Evolutionary conservation across 92 coral and sea anemone species (phyloP), one percentile per base, ranked within the genome.

Genomic region (Anthopleura xanthogrammica): DNA sequence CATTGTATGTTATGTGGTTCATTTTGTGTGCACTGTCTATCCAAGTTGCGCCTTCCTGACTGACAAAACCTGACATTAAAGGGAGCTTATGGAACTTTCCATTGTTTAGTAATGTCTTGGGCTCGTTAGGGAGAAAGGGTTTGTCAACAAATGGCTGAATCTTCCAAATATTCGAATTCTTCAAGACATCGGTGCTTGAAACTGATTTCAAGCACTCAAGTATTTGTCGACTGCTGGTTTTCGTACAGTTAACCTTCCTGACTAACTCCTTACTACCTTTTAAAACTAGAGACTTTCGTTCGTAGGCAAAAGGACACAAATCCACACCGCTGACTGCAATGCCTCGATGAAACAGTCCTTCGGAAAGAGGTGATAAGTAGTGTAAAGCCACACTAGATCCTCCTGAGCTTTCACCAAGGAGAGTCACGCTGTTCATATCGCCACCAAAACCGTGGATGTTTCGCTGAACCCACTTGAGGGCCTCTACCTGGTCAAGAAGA

Each of bases 281-380:
- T 7, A 78, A 22, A 19, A 92, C 94, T 6, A 3, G 58, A 60
- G 85, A 77, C 12, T 82, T 79, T 16, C 84, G 85, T 7, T 71
- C 56, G 60, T 74, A 75, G 42, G 94, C 94, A 79, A 89, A 92
- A 39, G 95, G 95, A 29, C 84, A 86, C 43, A 92, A 68, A 50
- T 92, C 95, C 3, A 86, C 91, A 3, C 95, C 95, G 48, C 95
- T 92, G 39, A 90, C 90, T 22, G 90, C 87, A 41, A 92, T 92
- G 3, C 87, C 81, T 11, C 89, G 88, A 48, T 86, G 95, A 60
- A 89, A 89, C 42, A 92, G 90, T 16, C 90, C 87, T 42, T 78
- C 72, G 2, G 95, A 89, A 50, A 89, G 87, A 29, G 92, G 88
- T 0, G 92, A 89, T 57, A 92, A 83, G 16, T 86, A 86, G 74